These are phyloP conservation scores for Choloepus didactylus DNA, from an alignment of 2,797 vertebrate genomes.

Conservation along the genomic window DNA sequence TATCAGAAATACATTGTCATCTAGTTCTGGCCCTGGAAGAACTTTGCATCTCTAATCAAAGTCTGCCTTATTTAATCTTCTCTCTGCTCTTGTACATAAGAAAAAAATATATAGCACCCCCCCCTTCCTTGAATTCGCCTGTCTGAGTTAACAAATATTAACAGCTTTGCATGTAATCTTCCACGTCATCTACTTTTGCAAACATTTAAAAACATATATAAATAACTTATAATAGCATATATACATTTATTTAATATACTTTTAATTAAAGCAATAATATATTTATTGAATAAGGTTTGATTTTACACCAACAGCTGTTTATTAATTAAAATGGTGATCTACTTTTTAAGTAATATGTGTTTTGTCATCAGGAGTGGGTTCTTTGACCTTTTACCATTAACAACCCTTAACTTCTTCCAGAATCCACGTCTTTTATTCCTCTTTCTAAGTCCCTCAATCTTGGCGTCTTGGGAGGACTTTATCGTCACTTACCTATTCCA, in stretches of 20 bases:
- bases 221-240: not conserved
- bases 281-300: not conserved
- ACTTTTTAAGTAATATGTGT: too few species aligned
- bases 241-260: not conserved
- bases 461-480: too few species aligned
- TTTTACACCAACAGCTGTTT: too few species aligned
- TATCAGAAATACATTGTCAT: constrained; percentile 1
- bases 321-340: too few species aligned
- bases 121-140: not conserved
- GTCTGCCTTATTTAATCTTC: not conserved
- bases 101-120: not conserved
- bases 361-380: too few species aligned
- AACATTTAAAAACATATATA: constrained; percentile 15
- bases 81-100: not conserved
- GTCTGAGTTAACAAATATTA: not conserved
- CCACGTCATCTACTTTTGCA: not conserved
- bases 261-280: constrained; percentile 38
- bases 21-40: not conserved
- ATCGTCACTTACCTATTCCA: too few species aligned
- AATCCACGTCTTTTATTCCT: too few species aligned
- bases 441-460: too few species aligned
- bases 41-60: constrained; percentile 46
- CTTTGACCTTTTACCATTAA: too few species aligned
- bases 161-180: not conserved
- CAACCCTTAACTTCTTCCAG: too few species aligned